These are phyloP conservation scores for Erpetoichthys calabaricus DNA, from an alignment of 2,797 vertebrate species.

Conservation along the genomic window DNA sequence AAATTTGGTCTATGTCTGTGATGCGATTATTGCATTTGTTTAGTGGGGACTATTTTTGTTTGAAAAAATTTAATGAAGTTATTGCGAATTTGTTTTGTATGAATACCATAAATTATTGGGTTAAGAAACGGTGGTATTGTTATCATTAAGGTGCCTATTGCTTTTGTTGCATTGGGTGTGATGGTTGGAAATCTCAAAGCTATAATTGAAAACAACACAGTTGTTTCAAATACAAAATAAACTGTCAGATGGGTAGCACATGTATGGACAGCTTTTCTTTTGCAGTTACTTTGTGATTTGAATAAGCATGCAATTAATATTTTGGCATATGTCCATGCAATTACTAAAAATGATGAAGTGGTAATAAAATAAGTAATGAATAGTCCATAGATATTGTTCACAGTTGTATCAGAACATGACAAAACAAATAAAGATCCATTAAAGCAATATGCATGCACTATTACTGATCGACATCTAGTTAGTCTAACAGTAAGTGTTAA, in stretches of 20 bases:
- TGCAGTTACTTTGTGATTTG: too few species aligned
- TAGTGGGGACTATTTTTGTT: too few species aligned
- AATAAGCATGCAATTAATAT: too few species aligned
- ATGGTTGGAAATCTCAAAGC: not conserved
- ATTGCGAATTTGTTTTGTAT: not conserved
- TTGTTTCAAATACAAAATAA: too few species aligned
- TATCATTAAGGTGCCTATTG: not conserved
- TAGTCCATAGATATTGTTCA: not conserved
- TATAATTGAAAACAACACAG: not conserved
- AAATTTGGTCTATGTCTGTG: too few species aligned
- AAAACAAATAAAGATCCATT: conserved; percentile 16
- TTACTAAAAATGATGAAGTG: too few species aligned
- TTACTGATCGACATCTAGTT: conserved; percentile 16
- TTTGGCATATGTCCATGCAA: too few species aligned
- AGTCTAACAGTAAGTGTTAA: conserved; percentile 18
- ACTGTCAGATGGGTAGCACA: too few species aligned
- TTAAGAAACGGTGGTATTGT: not conserved
- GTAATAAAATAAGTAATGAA: too few species aligned
- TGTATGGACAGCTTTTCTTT: too few species aligned
- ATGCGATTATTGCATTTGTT: too few species aligned
- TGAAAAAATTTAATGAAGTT: not conserved
- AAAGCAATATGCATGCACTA: conserved; percentile 15
- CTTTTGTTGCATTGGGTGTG: not conserved
- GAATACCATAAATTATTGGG: not conserved
- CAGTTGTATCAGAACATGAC: conserved; percentile 17